Evolutionary conservation across 2,113 vertebrate species (phyloP).

Genomic region (Speoplatyrhinus poulsoni): DNA sequence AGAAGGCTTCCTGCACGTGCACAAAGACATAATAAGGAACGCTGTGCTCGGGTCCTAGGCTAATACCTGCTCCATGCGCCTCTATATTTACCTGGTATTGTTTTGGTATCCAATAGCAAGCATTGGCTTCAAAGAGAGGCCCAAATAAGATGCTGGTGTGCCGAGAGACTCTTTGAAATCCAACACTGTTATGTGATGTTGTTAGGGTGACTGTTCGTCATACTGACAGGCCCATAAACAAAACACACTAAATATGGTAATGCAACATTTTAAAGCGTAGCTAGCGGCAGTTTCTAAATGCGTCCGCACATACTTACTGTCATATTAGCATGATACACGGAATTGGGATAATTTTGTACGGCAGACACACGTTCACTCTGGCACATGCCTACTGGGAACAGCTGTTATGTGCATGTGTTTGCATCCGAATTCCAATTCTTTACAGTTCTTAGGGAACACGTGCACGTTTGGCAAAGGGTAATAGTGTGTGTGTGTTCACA

Average conservation of each 20-base stretch:
- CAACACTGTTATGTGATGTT: conserved; percentile 75
- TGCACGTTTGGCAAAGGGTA: background rate
- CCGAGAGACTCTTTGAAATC: conserved; percentile 69
- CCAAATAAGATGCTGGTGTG: conserved; percentile 47
- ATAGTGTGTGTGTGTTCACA: background rate
- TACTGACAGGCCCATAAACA: conserved; percentile 46
- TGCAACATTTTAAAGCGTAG: conserved; percentile 27
- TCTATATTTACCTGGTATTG: conserved; percentile 71
- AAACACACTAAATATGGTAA: conserved; percentile 24
- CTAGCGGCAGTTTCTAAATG: conserved; percentile 15
- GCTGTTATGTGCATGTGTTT: background rate
- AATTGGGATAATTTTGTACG: background rate
- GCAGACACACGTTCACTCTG: background rate
- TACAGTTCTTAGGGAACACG: background rate
- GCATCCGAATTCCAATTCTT: background rate
- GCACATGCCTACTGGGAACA: conserved; percentile 9
- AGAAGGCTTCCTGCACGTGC: too few relatives aligned
- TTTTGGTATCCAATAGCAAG: conserved; percentile 58
- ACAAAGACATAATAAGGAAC: background rate
- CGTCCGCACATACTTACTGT: background rate
- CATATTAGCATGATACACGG: background rate
- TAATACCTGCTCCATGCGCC: conserved; percentile 50
- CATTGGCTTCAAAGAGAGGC: conserved; percentile 70
- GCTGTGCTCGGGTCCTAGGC: conserved; percentile 1
- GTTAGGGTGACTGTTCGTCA: conserved; percentile 62